Evolutionary conservation across 2,797 vertebrate genomes (phyloP).

Genomic region (Podarcis siculus): DNA sequence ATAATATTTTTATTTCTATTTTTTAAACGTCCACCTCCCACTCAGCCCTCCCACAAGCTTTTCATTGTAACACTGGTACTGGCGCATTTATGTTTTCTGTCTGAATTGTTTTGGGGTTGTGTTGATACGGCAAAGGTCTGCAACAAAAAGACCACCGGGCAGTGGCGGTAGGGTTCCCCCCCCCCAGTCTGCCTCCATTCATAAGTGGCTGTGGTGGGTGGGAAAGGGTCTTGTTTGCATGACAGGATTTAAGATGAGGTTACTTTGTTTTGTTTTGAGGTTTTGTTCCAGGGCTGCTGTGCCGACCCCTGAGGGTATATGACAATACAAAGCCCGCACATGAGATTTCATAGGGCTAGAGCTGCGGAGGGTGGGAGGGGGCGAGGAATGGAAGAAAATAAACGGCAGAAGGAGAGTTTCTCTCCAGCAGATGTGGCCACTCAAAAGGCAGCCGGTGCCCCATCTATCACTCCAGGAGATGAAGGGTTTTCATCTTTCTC

Average conservation of each 20-base stretch:
- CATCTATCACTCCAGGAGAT: neutral
- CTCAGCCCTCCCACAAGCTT: constrained; percentile 21
- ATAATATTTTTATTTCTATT: no score
- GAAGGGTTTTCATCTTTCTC: neutral
- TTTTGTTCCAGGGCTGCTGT: constrained; percentile 44
- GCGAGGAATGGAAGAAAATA: neutral
- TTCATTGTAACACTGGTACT: constrained; percentile 65
- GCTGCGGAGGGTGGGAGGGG: neutral
- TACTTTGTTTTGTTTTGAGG: constrained; percentile 55
- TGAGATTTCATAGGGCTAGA: constrained; percentile 49
- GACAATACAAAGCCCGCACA: constrained; percentile 42
- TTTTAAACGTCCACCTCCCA: constrained; percentile 5
- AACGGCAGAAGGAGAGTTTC: neutral
- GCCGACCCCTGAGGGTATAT: constrained; percentile 33
- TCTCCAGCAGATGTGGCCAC: neutral
- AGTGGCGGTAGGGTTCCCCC: constrained; percentile 25
- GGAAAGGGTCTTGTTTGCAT: constrained; percentile 68
- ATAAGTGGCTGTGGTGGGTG: constrained; percentile 51
- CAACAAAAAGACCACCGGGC: constrained; percentile 70
- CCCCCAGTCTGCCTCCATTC: constrained; percentile 52
- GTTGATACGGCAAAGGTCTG: constrained; percentile 65
- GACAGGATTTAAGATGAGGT: constrained; percentile 51
- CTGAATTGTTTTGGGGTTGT: constrained; percentile 64
- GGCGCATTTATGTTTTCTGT: constrained; percentile 54
- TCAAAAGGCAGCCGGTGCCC: neutral